Base-by-base conservation (phyloP, 2,113 vertebrate genomes). In the Herpetotheres cachinnans region DNA sequence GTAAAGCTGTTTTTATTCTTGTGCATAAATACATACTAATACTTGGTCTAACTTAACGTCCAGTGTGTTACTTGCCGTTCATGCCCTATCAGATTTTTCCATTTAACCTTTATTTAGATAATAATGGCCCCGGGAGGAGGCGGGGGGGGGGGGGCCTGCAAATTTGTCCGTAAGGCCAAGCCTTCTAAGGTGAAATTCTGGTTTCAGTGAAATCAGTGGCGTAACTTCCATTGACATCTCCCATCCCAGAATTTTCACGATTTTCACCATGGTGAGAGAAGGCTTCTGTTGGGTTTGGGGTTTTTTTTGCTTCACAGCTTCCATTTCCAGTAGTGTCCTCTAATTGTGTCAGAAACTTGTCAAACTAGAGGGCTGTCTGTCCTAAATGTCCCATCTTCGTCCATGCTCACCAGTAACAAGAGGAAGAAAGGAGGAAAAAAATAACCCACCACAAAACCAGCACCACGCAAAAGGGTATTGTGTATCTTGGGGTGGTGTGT, bases 11-110 rank as follows among this genome's bases (percentile, higher is more conserved):
- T 98, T 98, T 98, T 98, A 98, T 97, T 97, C 96, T 98, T 98
- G 98, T 98, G 98, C 97, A 98, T 98, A 98, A 98, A 98, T 98
- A 98, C 98, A 98, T 98, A 98, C 98, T 98, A 98, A 98, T 98
- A 98, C 98, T 98, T 98, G 97, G 96, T 97, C 96, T 98, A 98
- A 97, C 67, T 69, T 62, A 54, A 54, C 2, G 30, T 89, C 59
- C 74, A 65, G 54, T 72, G 76, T 95, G 38, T 89, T 96, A 46
- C 46, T 77, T 87, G 50, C 36, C 6, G 2, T 80, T 93, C n/a
- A 32, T 26, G n/a, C 46, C 61, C 20, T 27, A 12, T 47, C 42
- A 13, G 17, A 65, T 79, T 71, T 89, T 72, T 59, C 22, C 11
- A 27, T 81, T 81, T 95, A 76, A 79, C 47, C 19, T 71, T 73